Conservation (phyloP, 2,888 invertebrate species). For the Cephus rjabovi region DNA sequence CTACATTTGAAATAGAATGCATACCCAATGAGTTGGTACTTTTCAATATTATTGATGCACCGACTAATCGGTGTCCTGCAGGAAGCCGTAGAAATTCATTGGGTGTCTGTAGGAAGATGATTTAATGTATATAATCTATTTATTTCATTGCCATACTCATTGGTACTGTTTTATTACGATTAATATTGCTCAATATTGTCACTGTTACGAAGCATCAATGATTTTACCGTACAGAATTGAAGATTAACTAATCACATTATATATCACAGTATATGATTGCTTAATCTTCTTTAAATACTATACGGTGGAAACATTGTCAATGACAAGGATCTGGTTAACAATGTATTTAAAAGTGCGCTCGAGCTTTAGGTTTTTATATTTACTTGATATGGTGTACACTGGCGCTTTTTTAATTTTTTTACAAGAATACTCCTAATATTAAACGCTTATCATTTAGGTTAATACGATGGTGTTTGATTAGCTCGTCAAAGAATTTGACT, state of each 20-base stretch:
- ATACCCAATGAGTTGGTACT: constrained; percentile 47
- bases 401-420: background rate
- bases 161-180: background rate
- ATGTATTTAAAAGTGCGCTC: background rate
- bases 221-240: background rate
- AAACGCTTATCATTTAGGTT: background rate
- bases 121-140: constrained; percentile 1
- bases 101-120: constrained; percentile 42
- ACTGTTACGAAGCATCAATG: background rate
- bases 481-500: background rate
- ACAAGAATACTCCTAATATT: background rate
- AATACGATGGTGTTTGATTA: background rate
- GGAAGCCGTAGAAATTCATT: constrained; percentile 47
- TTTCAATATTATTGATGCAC: constrained; percentile 43
- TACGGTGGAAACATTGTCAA: background rate
- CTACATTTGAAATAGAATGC: constrained; percentile 72
- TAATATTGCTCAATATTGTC: background rate
- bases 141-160: background rate
- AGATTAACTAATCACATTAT: too few relatives aligned
- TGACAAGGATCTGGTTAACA: background rate
- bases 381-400: background rate
- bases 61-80: constrained; percentile 42
- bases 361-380: background rate
- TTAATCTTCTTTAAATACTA: background rate
- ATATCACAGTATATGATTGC: background rate